These are phyloP conservation scores for Petrocephalus microphthalmus DNA, from an alignment of 2,113 vertebrate genomes.

Conservation along the genomic window DNA sequence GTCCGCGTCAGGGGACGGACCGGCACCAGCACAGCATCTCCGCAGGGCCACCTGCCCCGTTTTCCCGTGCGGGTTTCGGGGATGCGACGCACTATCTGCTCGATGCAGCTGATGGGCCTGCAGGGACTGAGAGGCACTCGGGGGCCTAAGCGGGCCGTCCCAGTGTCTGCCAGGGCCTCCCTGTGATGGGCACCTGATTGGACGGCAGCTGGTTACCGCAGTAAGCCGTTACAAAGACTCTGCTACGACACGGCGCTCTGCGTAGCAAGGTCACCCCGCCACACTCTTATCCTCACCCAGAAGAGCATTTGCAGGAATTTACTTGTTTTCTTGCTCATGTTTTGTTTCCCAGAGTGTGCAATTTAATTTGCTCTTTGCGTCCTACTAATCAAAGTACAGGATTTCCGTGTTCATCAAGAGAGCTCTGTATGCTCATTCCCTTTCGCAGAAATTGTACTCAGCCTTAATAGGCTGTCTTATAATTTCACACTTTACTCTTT, in stretches of 20 bases:
- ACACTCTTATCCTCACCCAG: neutral
- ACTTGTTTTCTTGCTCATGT: neutral
- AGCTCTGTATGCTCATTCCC: neutral
- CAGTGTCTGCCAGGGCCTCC: neutral
- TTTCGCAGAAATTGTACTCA: neutral
- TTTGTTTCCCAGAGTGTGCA: neutral
- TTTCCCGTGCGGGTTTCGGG: neutral
- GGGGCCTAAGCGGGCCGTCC: neutral
- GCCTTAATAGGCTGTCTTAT: neutral
- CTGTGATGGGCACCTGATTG: too few relatives aligned
- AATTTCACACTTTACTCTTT: neutral
- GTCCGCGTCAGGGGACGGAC: neutral
- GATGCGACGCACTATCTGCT: neutral
- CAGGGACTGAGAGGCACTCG: neutral
- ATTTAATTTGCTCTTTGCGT: neutral
- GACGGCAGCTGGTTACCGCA: too few relatives aligned
- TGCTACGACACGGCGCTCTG: too few relatives aligned
- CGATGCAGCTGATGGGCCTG: neutral
- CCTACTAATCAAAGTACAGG: neutral
- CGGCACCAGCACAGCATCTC: neutral
- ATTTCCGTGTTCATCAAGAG: neutral
- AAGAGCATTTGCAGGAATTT: neutral
- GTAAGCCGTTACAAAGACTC: too few relatives aligned
- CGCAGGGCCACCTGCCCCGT: neutral
- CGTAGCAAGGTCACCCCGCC: neutral